Evolutionary conservation across 2,113 vertebrate genomes (phyloP).

Genomic region (Crotalus viridis): DNA sequence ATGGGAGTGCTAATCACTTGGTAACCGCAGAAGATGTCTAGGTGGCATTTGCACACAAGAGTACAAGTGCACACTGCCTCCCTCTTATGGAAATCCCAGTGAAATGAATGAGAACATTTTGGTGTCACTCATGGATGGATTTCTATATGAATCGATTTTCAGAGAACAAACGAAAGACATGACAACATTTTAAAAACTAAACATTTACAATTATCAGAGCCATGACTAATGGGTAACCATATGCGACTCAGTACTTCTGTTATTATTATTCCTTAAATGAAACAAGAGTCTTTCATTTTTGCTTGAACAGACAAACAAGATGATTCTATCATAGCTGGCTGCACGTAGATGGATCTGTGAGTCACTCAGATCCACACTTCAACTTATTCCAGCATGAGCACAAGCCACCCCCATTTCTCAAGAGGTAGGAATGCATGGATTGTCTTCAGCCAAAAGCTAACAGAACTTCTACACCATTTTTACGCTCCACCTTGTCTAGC

Average conservation of each 20-base stretch:
- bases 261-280: neutral
- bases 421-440: neutral
- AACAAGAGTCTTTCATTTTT: neutral
- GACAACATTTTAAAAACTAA: neutral
- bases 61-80: neutral
- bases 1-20: neutral
- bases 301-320: neutral
- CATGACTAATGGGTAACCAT: neutral
- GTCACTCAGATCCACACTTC: neutral
- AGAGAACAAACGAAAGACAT: neutral
- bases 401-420: neutral
- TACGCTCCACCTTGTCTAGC: neutral
- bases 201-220: neutral
- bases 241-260: neutral
- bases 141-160: neutral
- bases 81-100: neutral
- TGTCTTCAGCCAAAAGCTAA: neutral
- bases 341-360: neutral
- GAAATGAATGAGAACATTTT: neutral
- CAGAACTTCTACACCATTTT: neutral
- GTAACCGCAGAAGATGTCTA: neutral
- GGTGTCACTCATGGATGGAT: neutral
- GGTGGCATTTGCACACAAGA: neutral
- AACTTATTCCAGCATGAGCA: neutral
- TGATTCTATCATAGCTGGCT: neutral